A percentile compares a stretch with the other conserved stretches of the same genome.
Conservation (phyloP, 2,113 vertebrate genomes). For the Tricholaema leucomelas region DNA sequence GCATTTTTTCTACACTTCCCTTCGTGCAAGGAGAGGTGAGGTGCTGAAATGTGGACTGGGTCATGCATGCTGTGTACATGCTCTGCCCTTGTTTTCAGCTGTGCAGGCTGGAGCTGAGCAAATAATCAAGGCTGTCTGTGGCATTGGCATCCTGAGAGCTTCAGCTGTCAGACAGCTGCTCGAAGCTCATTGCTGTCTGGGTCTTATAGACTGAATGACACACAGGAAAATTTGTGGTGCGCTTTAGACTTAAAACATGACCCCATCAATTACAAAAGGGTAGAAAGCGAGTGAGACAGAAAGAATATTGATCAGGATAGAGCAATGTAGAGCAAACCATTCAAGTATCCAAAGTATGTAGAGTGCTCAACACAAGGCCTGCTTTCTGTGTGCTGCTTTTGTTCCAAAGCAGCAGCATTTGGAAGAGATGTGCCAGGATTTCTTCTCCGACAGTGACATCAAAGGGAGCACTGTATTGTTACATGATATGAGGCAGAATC, state of each 20-base stretch:
- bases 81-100: neutral
- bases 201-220: neutral
- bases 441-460: neutral
- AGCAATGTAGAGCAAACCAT: neutral
- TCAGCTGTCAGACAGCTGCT: neutral
- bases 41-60: neutral
- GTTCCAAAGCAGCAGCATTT: neutral
- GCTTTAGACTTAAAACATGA: neutral
- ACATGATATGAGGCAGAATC: neutral
- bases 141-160: neutral
- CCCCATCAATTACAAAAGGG: neutral
- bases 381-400: neutral
- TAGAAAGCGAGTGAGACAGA: neutral
- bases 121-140: neutral
- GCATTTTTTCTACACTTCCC: neutral
- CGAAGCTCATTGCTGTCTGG: neutral
- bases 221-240: neutral
- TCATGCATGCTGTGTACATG: neutral
- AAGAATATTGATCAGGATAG: neutral
- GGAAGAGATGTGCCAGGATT: neutral
- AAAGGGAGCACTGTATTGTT: neutral
- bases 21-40: neutral
- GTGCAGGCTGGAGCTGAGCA: neutral
- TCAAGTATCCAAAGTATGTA: neutral
- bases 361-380: neutral